A percentile compares a stretch with the other conserved stretches of the same genome.
Evolutionary conservation across 2,113 vertebrate genomes (phyloP).

Genomic region (Clarias gariepinus): DNA sequence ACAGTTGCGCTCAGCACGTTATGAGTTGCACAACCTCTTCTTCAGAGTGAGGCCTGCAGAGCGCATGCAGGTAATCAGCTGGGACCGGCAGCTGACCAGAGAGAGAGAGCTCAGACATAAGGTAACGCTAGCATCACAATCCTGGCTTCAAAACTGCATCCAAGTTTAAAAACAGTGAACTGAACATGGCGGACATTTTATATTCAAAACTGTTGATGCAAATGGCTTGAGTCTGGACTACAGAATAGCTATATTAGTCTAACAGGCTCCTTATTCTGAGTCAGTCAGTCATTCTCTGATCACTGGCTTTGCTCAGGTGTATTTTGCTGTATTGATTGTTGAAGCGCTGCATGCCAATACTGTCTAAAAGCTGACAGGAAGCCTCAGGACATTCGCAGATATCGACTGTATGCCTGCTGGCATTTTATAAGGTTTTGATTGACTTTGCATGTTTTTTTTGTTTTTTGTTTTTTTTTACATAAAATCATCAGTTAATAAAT

Average conservation of each 20-base stretch:
- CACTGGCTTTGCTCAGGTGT: background rate
- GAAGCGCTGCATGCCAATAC: background rate
- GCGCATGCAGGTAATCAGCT: conserved; percentile 71
- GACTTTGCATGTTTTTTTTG: background rate
- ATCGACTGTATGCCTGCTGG: background rate
- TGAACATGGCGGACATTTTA: background rate
- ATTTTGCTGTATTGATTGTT: background rate
- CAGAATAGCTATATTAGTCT: background rate
- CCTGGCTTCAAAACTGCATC: background rate
- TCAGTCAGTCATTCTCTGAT: background rate
- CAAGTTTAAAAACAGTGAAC: background rate
- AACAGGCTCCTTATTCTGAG: too few species aligned
- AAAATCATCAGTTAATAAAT: background rate
- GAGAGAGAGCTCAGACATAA: conserved; percentile 59
- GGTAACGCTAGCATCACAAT: conserved; percentile 52
- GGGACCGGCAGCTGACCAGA: conserved; percentile 66
- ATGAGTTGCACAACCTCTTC: conserved; percentile 71
- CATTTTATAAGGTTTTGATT: background rate
- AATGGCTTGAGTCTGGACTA: background rate
- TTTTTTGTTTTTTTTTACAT: background rate
- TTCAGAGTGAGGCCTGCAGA: conserved; percentile 64
- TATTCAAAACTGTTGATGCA: background rate
- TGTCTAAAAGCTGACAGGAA: background rate
- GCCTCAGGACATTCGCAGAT: background rate
- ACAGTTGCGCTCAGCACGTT: conserved; percentile 70